phyloP scores from a whole-genome alignment of 2,113 vertebrate genomes.

The Butorides virescens region DNA sequence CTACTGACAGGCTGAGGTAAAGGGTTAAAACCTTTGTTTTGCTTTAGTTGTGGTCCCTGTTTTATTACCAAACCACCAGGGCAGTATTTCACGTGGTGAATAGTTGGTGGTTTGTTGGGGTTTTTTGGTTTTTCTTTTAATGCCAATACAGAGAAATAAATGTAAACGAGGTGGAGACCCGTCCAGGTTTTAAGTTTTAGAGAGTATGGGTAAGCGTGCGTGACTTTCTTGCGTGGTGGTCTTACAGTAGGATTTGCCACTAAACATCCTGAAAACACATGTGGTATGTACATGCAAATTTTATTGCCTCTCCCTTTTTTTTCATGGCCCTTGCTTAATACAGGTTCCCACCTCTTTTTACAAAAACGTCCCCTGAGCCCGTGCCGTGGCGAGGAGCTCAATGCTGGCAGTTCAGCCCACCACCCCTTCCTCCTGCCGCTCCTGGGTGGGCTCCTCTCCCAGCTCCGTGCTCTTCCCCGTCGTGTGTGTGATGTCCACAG shows the following conservation, averaged over 20 bases:
- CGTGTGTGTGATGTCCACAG: neutral
- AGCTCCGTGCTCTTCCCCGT: fast-evolving
- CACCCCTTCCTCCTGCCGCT: neutral
- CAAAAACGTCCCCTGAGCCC: neutral
- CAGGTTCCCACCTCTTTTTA: neutral
- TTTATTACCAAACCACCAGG: neutral
- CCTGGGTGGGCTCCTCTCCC: neutral
- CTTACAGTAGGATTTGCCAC: neutral
- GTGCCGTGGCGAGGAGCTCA: fast-evolving
- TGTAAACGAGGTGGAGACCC: neutral
- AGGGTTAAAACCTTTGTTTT: neutral
- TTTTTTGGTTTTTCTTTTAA: neutral
- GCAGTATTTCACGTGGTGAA: neutral
- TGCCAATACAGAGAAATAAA: neutral
- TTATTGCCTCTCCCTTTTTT: neutral
- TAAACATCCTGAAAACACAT: neutral
- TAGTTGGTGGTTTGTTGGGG: neutral
- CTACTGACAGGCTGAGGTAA: neutral
- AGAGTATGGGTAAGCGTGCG: fast-evolving
- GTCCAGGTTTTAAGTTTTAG: neutral
- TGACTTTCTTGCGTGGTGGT: neutral
- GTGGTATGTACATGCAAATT: neutral
- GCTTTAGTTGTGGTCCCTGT: neutral
- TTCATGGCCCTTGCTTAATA: neutral
- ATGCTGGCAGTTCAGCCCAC: neutral